Base-by-base conservation (phyloP, 2,113 vertebrate genomes). In the Zosterops lateralis region DNA sequence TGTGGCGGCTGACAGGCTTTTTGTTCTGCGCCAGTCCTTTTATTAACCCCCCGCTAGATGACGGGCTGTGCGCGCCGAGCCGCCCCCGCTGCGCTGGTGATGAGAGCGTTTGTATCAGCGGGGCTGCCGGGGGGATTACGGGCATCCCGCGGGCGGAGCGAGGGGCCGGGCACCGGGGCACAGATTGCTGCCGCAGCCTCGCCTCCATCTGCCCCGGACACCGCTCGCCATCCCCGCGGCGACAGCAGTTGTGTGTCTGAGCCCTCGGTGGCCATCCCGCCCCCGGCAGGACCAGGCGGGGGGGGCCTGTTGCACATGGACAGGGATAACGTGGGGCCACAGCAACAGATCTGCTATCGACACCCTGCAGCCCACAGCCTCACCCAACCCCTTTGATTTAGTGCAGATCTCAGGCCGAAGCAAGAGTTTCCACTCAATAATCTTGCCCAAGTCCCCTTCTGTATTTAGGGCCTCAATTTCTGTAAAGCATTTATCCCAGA, bases 91-190 rank as follows among this genome's bases (percentile, higher is more conserved):
- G 97, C 32, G 96, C 48, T 19, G 17, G 93, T 98, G 97, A 98
- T 98, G 97, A 97, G 96, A 94, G 89, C 24, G 91, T 97, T 95
- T 96, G 88, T 89, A 97, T 93, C 94, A 95, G 96, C 96, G 88
- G 97, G 93, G 93, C 96, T 97, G 95, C 94, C 87, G 70, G 90
- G 77, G 96, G 97, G 95, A 85, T 97, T 96, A 96, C 60, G 96
- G 96, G 95, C 95, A 77, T 92, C 93, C 93, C 34, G 66, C 38
- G 95, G 78, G 96, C 85, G 85, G 94, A 85, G 90, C 90, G 51
- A 91, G 77, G 91, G 85, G 87, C 89, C 82, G 84, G 93, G 93
- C 75, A 73, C 96, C 90, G 60, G 54, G 78, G 44, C 92, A 32
- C 68, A 94, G 89, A 97, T 95, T 96, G 92, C 89, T 90, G 94